Evolutionary conservation across 2,888 invertebrate species (phyloP).

Genomic region (Athripsodes cinereus): DNA sequence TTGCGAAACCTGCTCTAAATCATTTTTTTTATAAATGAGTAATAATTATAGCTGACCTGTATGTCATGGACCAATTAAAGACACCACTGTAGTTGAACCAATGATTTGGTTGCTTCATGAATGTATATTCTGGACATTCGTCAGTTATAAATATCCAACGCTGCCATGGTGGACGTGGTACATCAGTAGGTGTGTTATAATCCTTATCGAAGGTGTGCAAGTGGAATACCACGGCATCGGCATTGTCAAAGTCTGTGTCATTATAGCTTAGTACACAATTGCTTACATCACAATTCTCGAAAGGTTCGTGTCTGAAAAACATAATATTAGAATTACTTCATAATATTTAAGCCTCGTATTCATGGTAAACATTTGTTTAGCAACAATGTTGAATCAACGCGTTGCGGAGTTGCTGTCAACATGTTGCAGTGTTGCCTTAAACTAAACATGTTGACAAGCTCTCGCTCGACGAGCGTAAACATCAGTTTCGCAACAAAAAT

Average conservation of each 20-base stretch:
- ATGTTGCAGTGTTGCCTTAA: not conserved
- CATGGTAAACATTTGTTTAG: too few species aligned
- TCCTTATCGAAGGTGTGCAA: constrained; percentile 41
- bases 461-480: too few species aligned
- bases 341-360: not conserved
- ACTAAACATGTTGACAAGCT: too few species aligned
- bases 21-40: too few species aligned
- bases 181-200: constrained; percentile 47
- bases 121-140: constrained; percentile 58
- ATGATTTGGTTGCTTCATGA: constrained; percentile 38
- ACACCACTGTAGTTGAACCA: constrained; percentile 47
- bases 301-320: constrained; percentile 47
- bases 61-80: constrained; percentile 58
- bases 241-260: constrained; percentile 39
- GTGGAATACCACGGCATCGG: constrained; percentile 57
- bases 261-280: constrained; percentile 58
- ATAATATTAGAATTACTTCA: too few species aligned
- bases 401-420: too few species aligned
- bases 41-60: constrained; percentile 45
- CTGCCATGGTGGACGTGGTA: constrained; percentile 43
- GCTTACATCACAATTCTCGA: constrained; percentile 52
- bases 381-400: too few species aligned
- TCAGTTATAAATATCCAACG: constrained; percentile 67
- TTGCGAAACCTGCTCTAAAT: too few species aligned
- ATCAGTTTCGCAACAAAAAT: too few species aligned